Conservation (phyloP, 2,797 vertebrate genomes). For the Petrocephalus schoutedeni region DNA sequence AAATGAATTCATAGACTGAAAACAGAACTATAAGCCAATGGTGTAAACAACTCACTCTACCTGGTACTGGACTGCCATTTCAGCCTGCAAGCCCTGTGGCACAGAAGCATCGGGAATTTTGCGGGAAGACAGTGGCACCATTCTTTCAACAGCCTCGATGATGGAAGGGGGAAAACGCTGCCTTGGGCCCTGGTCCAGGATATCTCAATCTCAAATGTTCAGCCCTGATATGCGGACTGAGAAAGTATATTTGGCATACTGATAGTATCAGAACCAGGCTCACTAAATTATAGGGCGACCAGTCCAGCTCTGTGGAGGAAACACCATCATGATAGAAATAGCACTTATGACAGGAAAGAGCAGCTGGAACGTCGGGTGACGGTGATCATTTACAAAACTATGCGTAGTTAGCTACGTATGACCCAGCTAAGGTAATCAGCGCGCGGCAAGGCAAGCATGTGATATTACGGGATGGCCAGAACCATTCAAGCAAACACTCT, state of each 20-base stretch:
- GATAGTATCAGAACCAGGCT: background rate
- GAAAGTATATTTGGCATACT: background rate
- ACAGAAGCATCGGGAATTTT: background rate
- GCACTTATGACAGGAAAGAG: background rate
- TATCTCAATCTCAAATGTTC: background rate
- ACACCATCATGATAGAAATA: background rate
- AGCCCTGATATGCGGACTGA: background rate
- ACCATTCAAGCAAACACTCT: background rate
- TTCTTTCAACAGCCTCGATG: background rate
- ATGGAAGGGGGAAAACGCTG: background rate
- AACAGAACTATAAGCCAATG: background rate
- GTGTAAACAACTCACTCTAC: background rate
- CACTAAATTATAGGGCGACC: background rate
- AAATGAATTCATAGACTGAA: background rate
- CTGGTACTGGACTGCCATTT: background rate
- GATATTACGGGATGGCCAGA: background rate
- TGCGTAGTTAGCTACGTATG: background rate
- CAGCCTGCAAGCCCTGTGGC: background rate
- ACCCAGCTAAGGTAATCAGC: background rate
- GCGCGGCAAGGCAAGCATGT: background rate
- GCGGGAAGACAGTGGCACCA: background rate
- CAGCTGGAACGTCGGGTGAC: background rate
- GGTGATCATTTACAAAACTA: slow-evolving; percentile 5
- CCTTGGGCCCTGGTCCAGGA: background rate
- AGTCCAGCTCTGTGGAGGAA: background rate